Evolutionary conservation across 1,140 invertebrate genomes (phyloP), one percentile per base, ranked within the genome.

Genomic region (Trypoxylus dichotomus): DNA sequence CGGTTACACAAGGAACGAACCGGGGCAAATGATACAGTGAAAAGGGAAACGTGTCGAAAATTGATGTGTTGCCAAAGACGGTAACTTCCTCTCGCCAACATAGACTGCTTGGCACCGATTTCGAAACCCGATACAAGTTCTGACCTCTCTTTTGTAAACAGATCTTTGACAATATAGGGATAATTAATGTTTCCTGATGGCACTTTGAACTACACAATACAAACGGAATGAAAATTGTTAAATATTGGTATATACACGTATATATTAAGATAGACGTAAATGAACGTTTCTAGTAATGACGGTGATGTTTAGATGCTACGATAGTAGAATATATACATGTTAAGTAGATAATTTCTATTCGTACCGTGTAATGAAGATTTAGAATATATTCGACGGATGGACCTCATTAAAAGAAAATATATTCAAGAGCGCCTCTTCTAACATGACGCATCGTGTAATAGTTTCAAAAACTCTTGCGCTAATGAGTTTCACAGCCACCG

Each of bases 81-180:
- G 47, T 54, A 54, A 54, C 47, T 54, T 54, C 47, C 47, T 54
- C 47, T 54, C 47, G 47, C 47, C 47, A 54, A 54, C 13, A 54
- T 7, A 54, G 47, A 54, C 47, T 54, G 47, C 47, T 19, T n/a
- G 47, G 47, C 47, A 54, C 47, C 47, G 47, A n/a, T 54, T 54
- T 54, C 47, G 47, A 54, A 54, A 54, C 47, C 47, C 15, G 47
- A 54, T 54, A 54, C 47, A 54, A 54, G 47, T 19, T 54, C 47
- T n/a, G 19, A 54, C 47, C 47, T n/a, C 19, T 54, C 32, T 37
- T n/a, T 19, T 19, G 47, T 54, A 54, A 54, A 54, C 47, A 54
- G 15, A 54, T 54, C 47, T 54, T 54, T 54, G 47, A 54, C 47
- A 54, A 54, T 54, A n/a, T 54, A 54, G 15, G 47, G 47, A 54